A percentile compares a stretch with the other conserved stretches of the same genome.
phyloP scores from a whole-genome alignment of 2,888 invertebrate genomes.

The Drosophila neonasuta region DNA sequence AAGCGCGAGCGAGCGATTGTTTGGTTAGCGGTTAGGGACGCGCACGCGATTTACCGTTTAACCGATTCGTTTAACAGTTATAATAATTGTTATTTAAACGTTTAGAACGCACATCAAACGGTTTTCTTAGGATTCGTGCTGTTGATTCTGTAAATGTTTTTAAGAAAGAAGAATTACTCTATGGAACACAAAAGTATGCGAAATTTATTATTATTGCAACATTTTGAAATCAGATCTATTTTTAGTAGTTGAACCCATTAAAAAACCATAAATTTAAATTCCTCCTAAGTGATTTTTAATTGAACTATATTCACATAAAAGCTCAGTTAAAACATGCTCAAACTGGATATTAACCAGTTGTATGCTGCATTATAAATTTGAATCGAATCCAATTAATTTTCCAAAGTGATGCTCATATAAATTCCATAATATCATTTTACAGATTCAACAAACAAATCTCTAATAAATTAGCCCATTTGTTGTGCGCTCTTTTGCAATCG shows the following conservation, averaged over 20 bases:
- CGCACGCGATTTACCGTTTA: slow-evolving; percentile 28
- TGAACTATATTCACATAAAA: not conserved
- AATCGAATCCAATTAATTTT: slow-evolving; percentile 1
- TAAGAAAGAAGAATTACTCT: no score
- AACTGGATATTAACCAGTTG: slow-evolving; percentile 5
- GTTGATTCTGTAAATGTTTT: slow-evolving; percentile 1
- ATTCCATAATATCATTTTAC: slow-evolving; percentile 39
- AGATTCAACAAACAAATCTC: slow-evolving; percentile 28
- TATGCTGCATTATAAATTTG: slow-evolving; percentile 3
- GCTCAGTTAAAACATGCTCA: not conserved
- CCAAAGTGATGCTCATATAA: slow-evolving; percentile 24
- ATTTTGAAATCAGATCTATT: not conserved
- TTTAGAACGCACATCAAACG: slow-evolving; percentile 27
- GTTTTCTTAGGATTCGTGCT: not conserved
- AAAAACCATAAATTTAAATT: not conserved
- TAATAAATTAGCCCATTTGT: slow-evolving; percentile 32
- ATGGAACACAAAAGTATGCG: not conserved
- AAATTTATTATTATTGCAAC: not conserved
- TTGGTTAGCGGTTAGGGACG: slow-evolving; percentile 41
- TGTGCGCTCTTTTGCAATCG: slow-evolving; percentile 24
- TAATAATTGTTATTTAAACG: slow-evolving; percentile 7
- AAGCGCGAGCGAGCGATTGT: slow-evolving; percentile 65
- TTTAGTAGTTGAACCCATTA: not conserved
- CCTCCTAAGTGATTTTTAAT: not conserved
- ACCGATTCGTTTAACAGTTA: slow-evolving; percentile 25